phyloP scores from a whole-genome alignment of 2,797 vertebrate species.

The Anguilla anguilla region DNA sequence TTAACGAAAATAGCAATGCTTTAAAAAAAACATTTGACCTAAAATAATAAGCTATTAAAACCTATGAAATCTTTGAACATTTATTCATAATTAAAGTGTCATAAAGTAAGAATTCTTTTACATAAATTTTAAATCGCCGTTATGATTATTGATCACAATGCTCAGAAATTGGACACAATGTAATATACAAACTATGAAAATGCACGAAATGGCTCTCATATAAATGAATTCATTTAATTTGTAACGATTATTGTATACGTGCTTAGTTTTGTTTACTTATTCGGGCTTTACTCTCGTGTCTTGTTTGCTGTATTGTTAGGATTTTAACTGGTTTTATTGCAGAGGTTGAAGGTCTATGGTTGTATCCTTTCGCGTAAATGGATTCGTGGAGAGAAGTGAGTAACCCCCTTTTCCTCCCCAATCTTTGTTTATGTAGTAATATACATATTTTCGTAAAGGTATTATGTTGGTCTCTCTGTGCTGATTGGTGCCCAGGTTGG shows the following conservation, averaged over 20 bases:
- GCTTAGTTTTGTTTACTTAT: not conserved
- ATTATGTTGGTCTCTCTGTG: slow-evolving; percentile 72
- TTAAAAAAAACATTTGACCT: not conserved
- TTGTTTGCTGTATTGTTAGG: slow-evolving; percentile 37
- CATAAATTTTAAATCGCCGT: not conserved
- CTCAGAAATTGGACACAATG: not conserved
- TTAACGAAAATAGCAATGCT: not conserved
- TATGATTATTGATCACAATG: not conserved
- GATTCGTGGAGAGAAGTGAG: slow-evolving; percentile 64
- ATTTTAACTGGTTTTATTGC: slow-evolving; percentile 60
- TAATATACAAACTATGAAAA: not conserved
- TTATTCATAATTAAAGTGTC: not conserved
- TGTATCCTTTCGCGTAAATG: slow-evolving; percentile 68
- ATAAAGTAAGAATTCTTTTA: not conserved
- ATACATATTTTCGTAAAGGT: slow-evolving; percentile 77
- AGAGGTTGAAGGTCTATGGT: slow-evolving; percentile 62
- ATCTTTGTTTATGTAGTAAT: slow-evolving; percentile 78
- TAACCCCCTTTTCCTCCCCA: slow-evolving; percentile 57
- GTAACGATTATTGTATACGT: not conserved
- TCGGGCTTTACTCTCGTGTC: not conserved
- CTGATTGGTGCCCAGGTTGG: slow-evolving; percentile 89
- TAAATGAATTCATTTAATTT: not conserved
- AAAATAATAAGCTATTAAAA: not conserved
- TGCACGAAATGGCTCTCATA: not conserved
- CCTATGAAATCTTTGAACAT: not conserved